A percentile compares a stretch with the other conserved stretches of the same genome.
Evolutionary conservation across 2,113 vertebrate species (phyloP).

Genomic region (Chlorodrepanis virens): DNA sequence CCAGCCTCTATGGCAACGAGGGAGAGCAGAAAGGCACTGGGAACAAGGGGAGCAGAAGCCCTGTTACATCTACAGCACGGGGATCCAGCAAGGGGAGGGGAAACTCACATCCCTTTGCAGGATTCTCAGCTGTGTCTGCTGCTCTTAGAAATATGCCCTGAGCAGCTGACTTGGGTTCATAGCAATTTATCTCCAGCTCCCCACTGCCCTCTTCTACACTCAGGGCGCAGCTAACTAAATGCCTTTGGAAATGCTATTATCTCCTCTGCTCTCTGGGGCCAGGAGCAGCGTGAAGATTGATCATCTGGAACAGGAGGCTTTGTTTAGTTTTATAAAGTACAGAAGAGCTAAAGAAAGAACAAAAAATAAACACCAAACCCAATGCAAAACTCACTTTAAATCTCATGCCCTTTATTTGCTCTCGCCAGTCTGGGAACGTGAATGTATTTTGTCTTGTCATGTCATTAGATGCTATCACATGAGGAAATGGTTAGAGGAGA

Average conservation of each 20-base stretch:
- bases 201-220: conserved; percentile 31
- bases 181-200: conserved; percentile 47
- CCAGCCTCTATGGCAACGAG: conserved; percentile 19
- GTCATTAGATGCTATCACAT: background rate
- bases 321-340: conserved; percentile 28
- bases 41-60: background rate
- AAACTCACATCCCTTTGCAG: background rate
- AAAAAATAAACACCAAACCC: background rate
- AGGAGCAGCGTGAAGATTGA: conserved; percentile 14
- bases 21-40: background rate
- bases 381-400: background rate
- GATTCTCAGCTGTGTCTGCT: conserved; percentile 59
- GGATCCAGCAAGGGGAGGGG: background rate
- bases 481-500: background rate
- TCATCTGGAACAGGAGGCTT: conserved; percentile 32
- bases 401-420: background rate
- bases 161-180: conserved; percentile 35
- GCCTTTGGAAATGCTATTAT: conserved; percentile 60
- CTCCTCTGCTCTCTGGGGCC: conserved; percentile 26
- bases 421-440: background rate
- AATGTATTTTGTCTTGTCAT: background rate
- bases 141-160: conserved; percentile 23
- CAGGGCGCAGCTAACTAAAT: conserved; percentile 29
- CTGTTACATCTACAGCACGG: fast-evolving
- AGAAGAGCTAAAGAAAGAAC: background rate